These are phyloP conservation scores for Chalcis sispes DNA, from an alignment of 2,888 invertebrate genomes.

Conservation along the genomic window DNA sequence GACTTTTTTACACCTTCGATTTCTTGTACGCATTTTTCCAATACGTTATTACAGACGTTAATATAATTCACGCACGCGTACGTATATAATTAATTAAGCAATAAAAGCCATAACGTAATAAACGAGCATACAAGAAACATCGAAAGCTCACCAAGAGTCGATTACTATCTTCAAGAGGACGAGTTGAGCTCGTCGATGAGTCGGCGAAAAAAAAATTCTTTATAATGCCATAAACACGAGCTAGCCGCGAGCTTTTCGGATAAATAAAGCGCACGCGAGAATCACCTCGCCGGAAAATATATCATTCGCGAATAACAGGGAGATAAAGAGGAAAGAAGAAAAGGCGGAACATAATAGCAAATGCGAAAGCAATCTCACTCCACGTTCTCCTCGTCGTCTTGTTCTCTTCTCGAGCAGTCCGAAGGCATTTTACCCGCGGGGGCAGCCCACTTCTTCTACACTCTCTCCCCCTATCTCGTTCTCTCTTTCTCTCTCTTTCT, in stretches of 20 bases:
- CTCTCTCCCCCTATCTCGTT: background rate
- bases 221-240: slow-evolving; percentile 41
- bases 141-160: background rate
- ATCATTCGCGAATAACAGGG: slow-evolving; percentile 18
- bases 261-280: slow-evolving; percentile 38
- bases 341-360: slow-evolving; percentile 55
- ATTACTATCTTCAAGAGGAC: background rate
- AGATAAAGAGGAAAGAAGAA: background rate
- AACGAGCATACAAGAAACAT: no score
- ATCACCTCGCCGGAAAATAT: slow-evolving; percentile 20
- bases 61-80: background rate
- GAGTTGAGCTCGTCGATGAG: no score
- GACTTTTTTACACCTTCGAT: background rate
- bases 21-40: background rate
- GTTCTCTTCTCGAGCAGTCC: no score
- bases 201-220: slow-evolving; percentile 43
- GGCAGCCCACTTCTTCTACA: no score
- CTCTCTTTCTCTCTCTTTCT: slow-evolving; percentile 32
- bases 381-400: background rate
- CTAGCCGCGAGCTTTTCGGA: background rate
- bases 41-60: background rate
- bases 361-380: slow-evolving; percentile 43
- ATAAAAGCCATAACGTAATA: slow-evolving; percentile 5
- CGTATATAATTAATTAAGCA: slow-evolving; percentile 46
- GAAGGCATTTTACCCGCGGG: no score